Conservation (phyloP, 2,888 invertebrate genomes). For the Sycophila texana region DNA sequence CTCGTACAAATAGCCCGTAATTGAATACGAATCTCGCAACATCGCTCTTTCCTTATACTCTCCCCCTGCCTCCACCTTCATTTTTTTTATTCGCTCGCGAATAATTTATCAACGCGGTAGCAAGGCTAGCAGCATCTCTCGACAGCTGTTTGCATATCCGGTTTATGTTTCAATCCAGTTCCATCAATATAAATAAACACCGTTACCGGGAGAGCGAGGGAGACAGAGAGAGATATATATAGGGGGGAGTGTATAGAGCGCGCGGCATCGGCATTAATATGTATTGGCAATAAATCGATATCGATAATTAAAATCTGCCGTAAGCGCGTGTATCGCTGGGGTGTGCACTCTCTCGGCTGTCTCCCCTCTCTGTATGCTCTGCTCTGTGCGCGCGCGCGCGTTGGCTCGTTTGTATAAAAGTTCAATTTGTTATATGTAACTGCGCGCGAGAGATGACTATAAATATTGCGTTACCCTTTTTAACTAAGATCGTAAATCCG, state of each 20-base stretch:
- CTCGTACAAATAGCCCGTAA: conserved; percentile 34
- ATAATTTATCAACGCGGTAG: conserved; percentile 16
- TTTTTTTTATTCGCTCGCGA: neutral
- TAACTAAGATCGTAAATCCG: conserved; percentile 73
- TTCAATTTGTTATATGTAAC: conserved; percentile 75
- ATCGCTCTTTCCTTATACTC: neutral
- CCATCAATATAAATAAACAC: conserved; percentile 72
- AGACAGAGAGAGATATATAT: conserved; percentile 30
- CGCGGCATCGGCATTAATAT: conserved; percentile 69
- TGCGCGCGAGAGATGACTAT: conserved; percentile 72
- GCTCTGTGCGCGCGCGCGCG: conserved; percentile 32
- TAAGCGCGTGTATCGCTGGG: conserved; percentile 21
- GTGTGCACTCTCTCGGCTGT: conserved; percentile 39
- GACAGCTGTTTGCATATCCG: conserved; percentile 70
- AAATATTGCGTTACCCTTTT: conserved; percentile 74
- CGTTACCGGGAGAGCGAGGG: conserved; percentile 16
- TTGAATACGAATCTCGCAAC: conserved; percentile 35
- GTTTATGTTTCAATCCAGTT: conserved; percentile 72
- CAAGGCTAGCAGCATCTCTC: conserved; percentile 29
- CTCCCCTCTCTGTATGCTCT: neutral
- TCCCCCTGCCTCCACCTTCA: neutral
- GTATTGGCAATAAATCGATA: conserved; percentile 75
- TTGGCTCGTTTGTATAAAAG: conserved; percentile 70
- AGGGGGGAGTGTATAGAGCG: conserved; percentile 51
- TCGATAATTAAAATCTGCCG: conserved; percentile 75